Base-by-base conservation (phyloP, 2,888 invertebrate species). In the Bibio marci region DNA sequence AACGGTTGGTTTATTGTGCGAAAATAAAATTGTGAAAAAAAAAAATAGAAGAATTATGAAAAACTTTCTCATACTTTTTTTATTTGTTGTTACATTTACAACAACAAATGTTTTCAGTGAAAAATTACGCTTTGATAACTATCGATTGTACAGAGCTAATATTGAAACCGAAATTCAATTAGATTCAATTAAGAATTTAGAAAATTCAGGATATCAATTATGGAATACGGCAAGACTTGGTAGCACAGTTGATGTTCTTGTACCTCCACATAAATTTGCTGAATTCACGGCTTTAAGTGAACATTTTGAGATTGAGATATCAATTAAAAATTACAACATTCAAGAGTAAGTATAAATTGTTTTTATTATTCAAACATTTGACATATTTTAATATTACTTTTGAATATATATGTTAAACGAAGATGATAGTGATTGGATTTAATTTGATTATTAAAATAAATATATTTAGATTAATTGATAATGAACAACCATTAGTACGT, bases 141-240 rank as follows among this genome's bases (percentile, higher is more conserved):
- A 49, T 15, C 48, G 49, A 18, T 56, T 60, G 1, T 56, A 52
- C 31, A 52, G 52, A 37, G 41, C 59, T n/a, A 52, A 53, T 2
- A 71, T 74, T 1, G 46, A 52, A 27, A 61, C 62, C 10, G 58
- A 65, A 18, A 51, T 60, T 19, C 69, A 74, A 43, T 55, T 75
- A 3, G 48, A 63, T 15, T 49, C 35, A 43, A 70, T 44, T 48
- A 58, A 48, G 55, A 58, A 41, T 50, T 55, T 30, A 5, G 30
- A 30, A 30, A n/a, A 30, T 6, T 22, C 22, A 4, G 22, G 22
- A 6, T 48, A 37, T 43, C 50, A 33, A 40, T 51, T 40, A 38
- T 44, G 40, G 42, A 42, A 17, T 37, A 44, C 22, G 15, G 45
- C 42, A 39, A 44, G 30, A 37, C 38, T 25, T 19, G 46, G 49